Evolutionary conservation across 2,888 invertebrate species (phyloP), one percentile per base, ranked within the genome.

Genomic region (Chrysolina oricalcia): DNA sequence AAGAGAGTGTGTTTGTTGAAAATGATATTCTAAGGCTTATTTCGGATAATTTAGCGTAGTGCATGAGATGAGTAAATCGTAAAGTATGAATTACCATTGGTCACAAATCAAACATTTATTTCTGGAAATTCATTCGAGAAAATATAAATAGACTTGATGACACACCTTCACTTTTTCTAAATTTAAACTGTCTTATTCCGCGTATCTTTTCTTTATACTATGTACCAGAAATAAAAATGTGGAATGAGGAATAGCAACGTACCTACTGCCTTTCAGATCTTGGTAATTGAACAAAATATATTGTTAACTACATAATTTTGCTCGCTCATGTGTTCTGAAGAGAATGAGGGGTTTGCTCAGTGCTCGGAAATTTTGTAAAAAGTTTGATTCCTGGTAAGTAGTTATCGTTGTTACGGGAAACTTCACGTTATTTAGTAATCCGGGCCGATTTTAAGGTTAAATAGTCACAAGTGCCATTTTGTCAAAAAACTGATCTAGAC

Each of bases 91-190:
- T 53, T 53, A 9, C 10, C 19, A 19, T 53, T 10, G 50, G 19
- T 53, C 50, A 19, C 19, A 8, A 0, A 53, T 53, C 19, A 21
- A 15, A 43, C 15, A 43, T 43, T 13, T 43, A 43, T 53, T 53
- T 53, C 17, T 27, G 23, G 15, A 59, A 59, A 1, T 59, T 27
- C 11, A 9, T 15, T 15, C 8, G 23, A 27, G 21, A 59, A 59
- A 59, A 9, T 59, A 59, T 59, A 35, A 23, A 59, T 59, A 59
- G 35, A 59, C 59, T 15, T 8, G n/a, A 59, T 59, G 59, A 59
- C 59, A 59, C 59, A 59, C 59, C n/a, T 9, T 59, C 23, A 1
- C 9, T 5, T 8, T 9, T 59, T 59, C 35, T 59, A 59, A 59
- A 35, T 59, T 59, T 59, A 35, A 27, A 59, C n/a, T 8, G 15